Conservation (phyloP, 2,113 vertebrate species). For the Corythornis vintsioides region DNA sequence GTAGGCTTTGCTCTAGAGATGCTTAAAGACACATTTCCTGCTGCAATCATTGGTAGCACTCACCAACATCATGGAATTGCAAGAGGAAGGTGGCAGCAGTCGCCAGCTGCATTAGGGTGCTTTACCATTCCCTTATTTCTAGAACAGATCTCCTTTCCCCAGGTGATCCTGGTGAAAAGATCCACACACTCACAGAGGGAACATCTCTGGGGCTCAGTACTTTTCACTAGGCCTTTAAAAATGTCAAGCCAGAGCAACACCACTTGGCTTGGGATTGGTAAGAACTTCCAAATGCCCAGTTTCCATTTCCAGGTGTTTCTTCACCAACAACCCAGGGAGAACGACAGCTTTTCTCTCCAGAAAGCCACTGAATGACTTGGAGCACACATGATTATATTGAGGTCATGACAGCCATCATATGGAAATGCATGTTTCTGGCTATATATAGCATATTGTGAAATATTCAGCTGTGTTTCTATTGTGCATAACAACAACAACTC, state of each 20-base stretch:
- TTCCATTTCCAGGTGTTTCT: neutral
- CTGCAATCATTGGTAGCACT: neutral
- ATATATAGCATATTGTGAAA: conserved; percentile 4
- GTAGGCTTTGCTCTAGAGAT: neutral
- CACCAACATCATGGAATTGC: neutral
- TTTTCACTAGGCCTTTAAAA: neutral
- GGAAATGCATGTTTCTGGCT: conserved; percentile 38
- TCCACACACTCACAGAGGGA: neutral
- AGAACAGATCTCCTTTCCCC: neutral
- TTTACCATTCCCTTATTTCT: neutral
- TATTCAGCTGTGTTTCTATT: conserved; percentile 23
- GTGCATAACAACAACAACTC: neutral
- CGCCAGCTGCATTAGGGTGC: neutral
- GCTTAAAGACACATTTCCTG: neutral
- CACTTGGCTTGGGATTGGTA: neutral
- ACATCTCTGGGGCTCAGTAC: accelerated
- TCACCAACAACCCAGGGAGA: neutral
- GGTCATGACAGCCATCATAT: conserved; percentile 21
- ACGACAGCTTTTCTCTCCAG: neutral
- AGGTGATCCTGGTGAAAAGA: neutral
- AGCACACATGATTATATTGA: neutral
- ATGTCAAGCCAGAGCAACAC: neutral
- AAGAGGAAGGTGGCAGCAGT: neutral
- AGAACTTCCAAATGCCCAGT: neutral
- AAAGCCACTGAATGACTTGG: neutral